phyloP scores from a whole-genome alignment of 2,113 vertebrate species.

The Pungitius pungitius region DNA sequence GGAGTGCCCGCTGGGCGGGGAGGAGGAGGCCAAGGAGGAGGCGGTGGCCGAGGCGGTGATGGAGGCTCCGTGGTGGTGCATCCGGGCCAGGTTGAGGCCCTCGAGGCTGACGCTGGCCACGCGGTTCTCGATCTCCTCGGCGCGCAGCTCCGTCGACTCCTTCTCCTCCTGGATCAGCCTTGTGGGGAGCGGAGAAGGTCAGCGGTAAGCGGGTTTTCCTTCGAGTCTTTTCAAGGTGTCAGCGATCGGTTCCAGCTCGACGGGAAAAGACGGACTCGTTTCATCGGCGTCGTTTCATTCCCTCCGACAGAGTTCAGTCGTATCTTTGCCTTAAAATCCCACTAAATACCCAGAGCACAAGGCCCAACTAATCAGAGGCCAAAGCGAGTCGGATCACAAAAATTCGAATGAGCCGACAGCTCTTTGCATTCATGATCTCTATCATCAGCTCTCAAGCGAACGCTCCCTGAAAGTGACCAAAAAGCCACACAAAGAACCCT shows the following conservation, averaged over 20 bases:
- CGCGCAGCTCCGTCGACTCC: conserved; percentile 95
- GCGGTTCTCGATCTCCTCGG: conserved; percentile 97
- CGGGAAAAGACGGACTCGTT: not conserved
- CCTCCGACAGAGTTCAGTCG: not conserved
- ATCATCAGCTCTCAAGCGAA: conserved; percentile 40
- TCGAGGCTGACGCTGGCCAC: conserved; percentile 97
- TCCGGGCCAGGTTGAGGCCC: conserved; percentile 93
- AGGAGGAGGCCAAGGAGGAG: conserved; percentile 95
- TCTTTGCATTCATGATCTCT: conserved; percentile 34
- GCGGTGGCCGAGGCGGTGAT: conserved; percentile 96
- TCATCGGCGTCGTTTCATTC: not conserved
- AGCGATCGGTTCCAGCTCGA: not conserved
- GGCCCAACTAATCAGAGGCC: conserved; percentile 50
- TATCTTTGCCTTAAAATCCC: not conserved
- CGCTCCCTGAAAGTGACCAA: conserved; percentile 11
- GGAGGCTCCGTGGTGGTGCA: conserved; percentile 91
- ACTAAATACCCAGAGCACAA: conserved; percentile 19
- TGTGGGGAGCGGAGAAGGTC: not conserved
- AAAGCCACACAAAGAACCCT: conserved; percentile 36
- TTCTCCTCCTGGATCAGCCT: conserved; percentile 99
- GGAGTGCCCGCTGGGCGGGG: conserved; percentile 97
- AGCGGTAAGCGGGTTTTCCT: not conserved
- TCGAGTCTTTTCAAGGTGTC: not conserved
- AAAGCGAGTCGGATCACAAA: conserved; percentile 40
- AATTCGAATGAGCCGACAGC: too few relatives aligned